Conservation (phyloP, 2,888 invertebrate genomes). For the Ectemnius continuus region DNA sequence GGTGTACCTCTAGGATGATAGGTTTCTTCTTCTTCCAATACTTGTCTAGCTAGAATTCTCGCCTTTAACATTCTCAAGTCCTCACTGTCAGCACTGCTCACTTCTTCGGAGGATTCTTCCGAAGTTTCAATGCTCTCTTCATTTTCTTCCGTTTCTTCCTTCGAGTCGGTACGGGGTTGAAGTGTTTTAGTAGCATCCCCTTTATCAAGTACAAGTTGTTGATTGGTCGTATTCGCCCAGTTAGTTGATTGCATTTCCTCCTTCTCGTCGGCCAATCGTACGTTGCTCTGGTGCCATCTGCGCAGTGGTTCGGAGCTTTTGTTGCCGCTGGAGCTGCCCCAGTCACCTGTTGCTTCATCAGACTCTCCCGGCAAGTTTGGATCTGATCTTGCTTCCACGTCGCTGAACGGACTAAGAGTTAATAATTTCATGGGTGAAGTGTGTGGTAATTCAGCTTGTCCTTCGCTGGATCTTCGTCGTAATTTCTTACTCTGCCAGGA, state of each 20-base stretch:
- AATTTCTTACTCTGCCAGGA: constrained; percentile 66
- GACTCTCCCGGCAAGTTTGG: constrained; percentile 66
- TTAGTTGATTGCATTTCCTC: constrained; percentile 42
- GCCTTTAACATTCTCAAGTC: constrained; percentile 70
- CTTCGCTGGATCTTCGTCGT: constrained; percentile 72
- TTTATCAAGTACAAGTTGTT: background rate
- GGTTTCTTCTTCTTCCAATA: constrained; percentile 72
- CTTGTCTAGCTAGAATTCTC: constrained; percentile 69
- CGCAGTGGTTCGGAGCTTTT: constrained; percentile 55
- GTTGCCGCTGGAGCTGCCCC: constrained; percentile 46
- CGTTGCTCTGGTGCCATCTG: constrained; percentile 65
- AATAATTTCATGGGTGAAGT: constrained; percentile 49
- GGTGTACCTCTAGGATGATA: constrained; percentile 71
- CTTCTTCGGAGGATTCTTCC: constrained; percentile 64
- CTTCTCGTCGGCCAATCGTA: constrained; percentile 52
- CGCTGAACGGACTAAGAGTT: constrained; percentile 43
- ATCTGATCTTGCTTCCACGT: constrained; percentile 66
- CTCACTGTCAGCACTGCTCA: constrained; percentile 69
- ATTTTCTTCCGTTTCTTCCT: constrained; percentile 45
- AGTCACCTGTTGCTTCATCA: constrained; percentile 37
- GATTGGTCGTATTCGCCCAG: constrained; percentile 22
- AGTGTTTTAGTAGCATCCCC: background rate
- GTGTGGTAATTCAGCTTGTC: constrained; percentile 60
- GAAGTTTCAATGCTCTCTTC: constrained; percentile 67
- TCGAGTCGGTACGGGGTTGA: background rate